Base-by-base conservation (phyloP, 2,888 invertebrate species). In the Diarsia mendica region DNA sequence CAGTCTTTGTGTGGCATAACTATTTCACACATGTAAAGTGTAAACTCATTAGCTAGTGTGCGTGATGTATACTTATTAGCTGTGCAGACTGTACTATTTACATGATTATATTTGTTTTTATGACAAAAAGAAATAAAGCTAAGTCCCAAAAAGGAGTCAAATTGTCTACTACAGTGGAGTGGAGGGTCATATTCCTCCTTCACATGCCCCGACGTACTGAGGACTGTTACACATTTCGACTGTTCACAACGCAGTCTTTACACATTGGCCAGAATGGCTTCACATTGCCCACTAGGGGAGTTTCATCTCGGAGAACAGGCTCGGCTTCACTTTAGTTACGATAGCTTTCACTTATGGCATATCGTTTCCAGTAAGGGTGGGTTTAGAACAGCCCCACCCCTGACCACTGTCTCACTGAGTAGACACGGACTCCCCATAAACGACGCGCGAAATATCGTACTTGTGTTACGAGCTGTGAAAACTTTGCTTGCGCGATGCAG, bases 81-180 rank as follows among this genome's bases (percentile, higher is more conserved):
- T n/a, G n/a, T n/a, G n/a, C n/a, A n/a, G n/a, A n/a, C n/a, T n/a
- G n/a, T n/a, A 28, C 28, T 28, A 28, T 28, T 28, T 2, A 28
- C 28, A 28, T 28, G 28, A 28, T 28, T 28, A 28, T 28, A 28
- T 28, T 28, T 28, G 28, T 28, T 39, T 39, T 39, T 39, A 5
- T 39, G 39, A 39, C 5, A 5, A 39, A 39, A 39, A 5, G 4
- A 39, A 39, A 39, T 3, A 39, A 39, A 39, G 4, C 5, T 5
- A 39, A 39, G 4, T 13, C 8, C 5, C 39, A 39, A 39, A 39
- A 15, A 33, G 65, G 33, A 67, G 84, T 79, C 80, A 63, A 84
- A 67, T 67, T 0, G 63, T 84, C 80, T 81, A 79, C 84, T 61
- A 0, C 80, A 84, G 80, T 72, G 58, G 72, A 53, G 51, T 67